phyloP scores from a whole-genome alignment of 2,797 vertebrate genomes.

The Catharus ustulatus region DNA sequence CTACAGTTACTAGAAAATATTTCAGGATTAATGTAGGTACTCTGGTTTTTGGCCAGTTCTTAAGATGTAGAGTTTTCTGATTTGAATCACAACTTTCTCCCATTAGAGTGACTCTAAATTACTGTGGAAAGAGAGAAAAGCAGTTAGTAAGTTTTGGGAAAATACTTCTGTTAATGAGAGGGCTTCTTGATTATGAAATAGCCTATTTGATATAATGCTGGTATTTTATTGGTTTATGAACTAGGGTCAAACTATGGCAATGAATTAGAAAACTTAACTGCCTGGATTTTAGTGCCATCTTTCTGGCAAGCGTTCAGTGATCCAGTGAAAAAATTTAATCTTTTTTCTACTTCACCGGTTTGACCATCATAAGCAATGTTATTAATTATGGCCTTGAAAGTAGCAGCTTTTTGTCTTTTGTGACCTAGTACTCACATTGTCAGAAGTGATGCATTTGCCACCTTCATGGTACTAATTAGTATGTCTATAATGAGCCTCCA shows the following conservation, averaged over 20 bases:
- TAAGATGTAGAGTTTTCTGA: neutral
- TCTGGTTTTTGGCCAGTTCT: neutral
- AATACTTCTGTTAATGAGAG: neutral
- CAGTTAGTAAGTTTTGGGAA: neutral
- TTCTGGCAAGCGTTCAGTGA: neutral
- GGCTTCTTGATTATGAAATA: neutral
- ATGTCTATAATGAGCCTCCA: conserved; percentile 1
- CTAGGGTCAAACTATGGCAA: neutral
- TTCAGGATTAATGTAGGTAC: neutral
- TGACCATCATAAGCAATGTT: neutral
- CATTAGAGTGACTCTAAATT: neutral
- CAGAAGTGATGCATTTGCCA: conserved; percentile 25
- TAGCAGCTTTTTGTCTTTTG: neutral
- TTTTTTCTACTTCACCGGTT: conserved; percentile 44
- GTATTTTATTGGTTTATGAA: neutral
- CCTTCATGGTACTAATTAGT: conserved; percentile 21
- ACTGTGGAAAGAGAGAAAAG: neutral
- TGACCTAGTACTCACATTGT: conserved; percentile 9
- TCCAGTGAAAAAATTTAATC: conserved; percentile 51
- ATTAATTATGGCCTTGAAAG: conserved; percentile 23
- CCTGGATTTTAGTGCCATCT: conserved; percentile 26
- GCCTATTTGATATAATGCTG: neutral
- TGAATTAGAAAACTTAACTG: conserved; percentile 48
- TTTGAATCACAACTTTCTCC: neutral
- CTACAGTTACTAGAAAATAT: neutral